Percentiles rank a stretch among this genome's conserved stretches.
Conservation (phyloP, 1,140 invertebrate genomes). For the Drosophila tristis region DNA sequence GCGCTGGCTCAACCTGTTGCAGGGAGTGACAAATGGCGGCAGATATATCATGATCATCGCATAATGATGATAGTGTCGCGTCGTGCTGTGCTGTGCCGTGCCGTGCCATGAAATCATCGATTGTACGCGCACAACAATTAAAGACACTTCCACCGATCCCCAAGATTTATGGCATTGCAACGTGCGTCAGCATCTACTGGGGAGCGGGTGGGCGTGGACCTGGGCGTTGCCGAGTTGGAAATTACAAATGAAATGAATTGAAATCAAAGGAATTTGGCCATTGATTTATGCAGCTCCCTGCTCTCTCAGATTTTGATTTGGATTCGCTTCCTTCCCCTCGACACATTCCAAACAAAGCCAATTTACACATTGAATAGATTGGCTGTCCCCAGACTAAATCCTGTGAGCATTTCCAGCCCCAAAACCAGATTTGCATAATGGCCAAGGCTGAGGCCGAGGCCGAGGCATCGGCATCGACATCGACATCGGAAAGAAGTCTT, state of each 20-base stretch:
- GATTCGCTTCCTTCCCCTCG: too few species aligned
- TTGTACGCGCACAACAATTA: slow-evolving; percentile 60
- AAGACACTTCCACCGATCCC: slow-evolving; percentile 46
- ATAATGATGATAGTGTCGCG: slow-evolving; percentile 54
- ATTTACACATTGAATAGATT: slow-evolving; percentile 38
- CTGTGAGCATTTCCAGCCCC: slow-evolving; percentile 23
- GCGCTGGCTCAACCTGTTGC: slow-evolving; percentile 74
- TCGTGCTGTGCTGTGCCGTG: slow-evolving; percentile 2
- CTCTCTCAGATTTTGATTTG: slow-evolving; percentile 10
- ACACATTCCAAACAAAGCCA: slow-evolving; percentile 35
- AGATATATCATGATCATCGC: slow-evolving; percentile 79
- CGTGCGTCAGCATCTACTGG: slow-evolving; percentile 55
- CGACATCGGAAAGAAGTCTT: slow-evolving; percentile 22
- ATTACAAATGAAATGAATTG: slow-evolving; percentile 42
- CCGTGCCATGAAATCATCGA: slow-evolving; percentile 61
- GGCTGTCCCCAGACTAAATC: slow-evolving; percentile 23
- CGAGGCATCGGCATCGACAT: background rate
- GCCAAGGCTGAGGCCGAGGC: background rate
- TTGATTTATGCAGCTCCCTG: slow-evolving; percentile 64
- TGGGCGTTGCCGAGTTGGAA: background rate
- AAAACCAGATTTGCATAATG: slow-evolving; percentile 51
- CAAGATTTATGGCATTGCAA: slow-evolving; percentile 65
- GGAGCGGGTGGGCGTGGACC: slow-evolving; percentile 23
- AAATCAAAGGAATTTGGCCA: slow-evolving; percentile 40
- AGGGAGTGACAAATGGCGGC: slow-evolving; percentile 73